Conservation (phyloP, 2,888 invertebrate species). For the Himalopsyche japonica region DNA sequence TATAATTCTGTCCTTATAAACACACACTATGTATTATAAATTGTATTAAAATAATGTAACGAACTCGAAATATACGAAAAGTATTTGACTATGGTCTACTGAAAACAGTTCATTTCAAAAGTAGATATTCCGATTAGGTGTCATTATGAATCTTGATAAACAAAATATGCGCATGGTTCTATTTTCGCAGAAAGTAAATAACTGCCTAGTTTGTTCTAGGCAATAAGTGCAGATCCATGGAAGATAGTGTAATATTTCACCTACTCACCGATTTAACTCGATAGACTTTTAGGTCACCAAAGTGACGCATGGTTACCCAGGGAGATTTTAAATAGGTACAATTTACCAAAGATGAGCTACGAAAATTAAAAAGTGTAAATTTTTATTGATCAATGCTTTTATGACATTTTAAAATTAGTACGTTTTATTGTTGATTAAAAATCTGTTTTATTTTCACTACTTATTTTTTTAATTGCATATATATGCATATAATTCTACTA, state of each 20-base stretch:
- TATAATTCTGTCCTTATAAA: too few species aligned
- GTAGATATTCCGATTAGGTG: background rate
- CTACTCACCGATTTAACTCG: slow-evolving; percentile 19
- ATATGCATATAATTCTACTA: too few species aligned
- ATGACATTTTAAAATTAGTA: too few species aligned
- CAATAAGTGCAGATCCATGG: background rate
- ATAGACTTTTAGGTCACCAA: slow-evolving; percentile 23
- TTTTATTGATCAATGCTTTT: too few species aligned
- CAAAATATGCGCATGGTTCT: background rate
- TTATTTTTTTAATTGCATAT: too few species aligned
- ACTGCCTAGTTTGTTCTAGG: background rate
- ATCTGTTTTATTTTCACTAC: too few species aligned
- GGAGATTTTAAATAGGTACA: background rate
- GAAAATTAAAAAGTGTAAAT: background rate
- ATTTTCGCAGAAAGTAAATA: background rate
- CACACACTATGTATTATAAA: too few species aligned
- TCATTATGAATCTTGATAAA: background rate
- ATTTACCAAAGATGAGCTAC: background rate
- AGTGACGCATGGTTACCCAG: background rate
- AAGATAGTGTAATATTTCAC: background rate
- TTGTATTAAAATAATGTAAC: too few species aligned
- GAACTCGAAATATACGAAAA: too few species aligned
- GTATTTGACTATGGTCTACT: too few species aligned
- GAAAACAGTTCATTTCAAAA: too few species aligned
- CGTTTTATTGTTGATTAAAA: too few species aligned